Evolutionary conservation across 1,140 invertebrate genomes (phyloP).

Genomic region (Aricia agestis): DNA sequence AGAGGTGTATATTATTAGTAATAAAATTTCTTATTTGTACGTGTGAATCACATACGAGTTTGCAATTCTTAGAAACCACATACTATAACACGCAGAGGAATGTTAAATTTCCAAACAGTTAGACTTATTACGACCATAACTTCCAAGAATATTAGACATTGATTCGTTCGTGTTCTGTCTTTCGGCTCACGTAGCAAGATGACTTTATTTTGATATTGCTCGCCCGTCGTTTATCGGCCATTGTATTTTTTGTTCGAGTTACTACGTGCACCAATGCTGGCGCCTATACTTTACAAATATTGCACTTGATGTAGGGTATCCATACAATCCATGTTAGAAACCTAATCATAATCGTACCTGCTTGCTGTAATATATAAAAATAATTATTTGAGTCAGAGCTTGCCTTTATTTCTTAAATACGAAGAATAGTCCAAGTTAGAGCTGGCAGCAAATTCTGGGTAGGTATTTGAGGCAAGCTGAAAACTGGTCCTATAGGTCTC

Average conservation of each 20-base stretch:
- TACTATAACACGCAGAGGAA: constrained; percentile 34
- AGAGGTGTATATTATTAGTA: no score
- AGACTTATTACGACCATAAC: constrained; percentile 47
- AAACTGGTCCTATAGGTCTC: no score
- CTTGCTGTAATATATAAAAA: no score
- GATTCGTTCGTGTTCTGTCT: constrained; percentile 32
- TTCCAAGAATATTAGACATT: constrained; percentile 50
- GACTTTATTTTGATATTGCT: constrained; percentile 72
- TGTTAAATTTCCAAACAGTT: constrained; percentile 31
- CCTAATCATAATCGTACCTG: no score
- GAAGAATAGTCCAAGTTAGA: no score
- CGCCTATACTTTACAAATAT: constrained; percentile 39
- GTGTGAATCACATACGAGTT: not conserved
- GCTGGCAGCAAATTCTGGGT: no score
- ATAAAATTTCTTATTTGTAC: not conserved
- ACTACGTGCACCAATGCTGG: constrained; percentile 51
- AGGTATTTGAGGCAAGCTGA: no score
- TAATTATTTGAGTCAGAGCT: no score
- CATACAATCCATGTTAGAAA: constrained; percentile 7
- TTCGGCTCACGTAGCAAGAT: constrained; percentile 62
- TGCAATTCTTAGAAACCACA: constrained; percentile 11
- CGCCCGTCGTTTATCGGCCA: constrained; percentile 57
- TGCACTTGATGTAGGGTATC: constrained; percentile 31
- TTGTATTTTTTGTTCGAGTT: constrained; percentile 50
- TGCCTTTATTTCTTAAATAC: no score